Evolutionary conservation across 2,888 invertebrate genomes (phyloP).

Genomic region (Allolobophora icterica): DNA sequence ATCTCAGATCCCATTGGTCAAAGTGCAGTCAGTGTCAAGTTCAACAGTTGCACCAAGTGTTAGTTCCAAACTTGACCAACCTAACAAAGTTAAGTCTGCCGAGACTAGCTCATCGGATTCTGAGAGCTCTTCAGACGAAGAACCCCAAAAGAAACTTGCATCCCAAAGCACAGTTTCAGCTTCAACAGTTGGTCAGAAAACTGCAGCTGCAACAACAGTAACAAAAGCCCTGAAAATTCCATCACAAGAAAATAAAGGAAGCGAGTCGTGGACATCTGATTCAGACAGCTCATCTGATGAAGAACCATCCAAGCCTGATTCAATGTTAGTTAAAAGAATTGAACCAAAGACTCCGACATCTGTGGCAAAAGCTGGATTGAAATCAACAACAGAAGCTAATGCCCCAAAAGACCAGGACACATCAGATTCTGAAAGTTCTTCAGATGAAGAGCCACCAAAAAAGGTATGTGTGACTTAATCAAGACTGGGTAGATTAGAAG

Average conservation of each 20-base stretch:
- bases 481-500: too few relatives aligned
- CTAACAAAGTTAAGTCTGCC: not conserved
- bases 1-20: not conserved
- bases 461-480: too few relatives aligned
- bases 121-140: not conserved
- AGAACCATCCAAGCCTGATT: slow-evolving; percentile 1
- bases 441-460: not conserved
- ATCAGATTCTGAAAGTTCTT: slow-evolving; percentile 25
- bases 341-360: not conserved
- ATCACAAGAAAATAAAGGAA: not conserved
- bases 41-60: not conserved
- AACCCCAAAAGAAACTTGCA: not conserved
- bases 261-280: not conserved
- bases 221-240: not conserved
- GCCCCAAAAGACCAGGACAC: not conserved
- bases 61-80: not conserved
- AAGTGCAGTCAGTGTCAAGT: slow-evolving; percentile 11
- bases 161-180: not conserved
- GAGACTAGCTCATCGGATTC: not conserved
- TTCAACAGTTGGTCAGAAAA: not conserved
- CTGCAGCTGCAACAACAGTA: not conserved
- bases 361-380: not conserved
- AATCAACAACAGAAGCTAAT: not conserved
- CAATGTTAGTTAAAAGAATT: not conserved
- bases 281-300: slow-evolving; percentile 27